Evolutionary conservation across 2,888 invertebrate species (phyloP).

Genomic region (Beris morrisii): DNA sequence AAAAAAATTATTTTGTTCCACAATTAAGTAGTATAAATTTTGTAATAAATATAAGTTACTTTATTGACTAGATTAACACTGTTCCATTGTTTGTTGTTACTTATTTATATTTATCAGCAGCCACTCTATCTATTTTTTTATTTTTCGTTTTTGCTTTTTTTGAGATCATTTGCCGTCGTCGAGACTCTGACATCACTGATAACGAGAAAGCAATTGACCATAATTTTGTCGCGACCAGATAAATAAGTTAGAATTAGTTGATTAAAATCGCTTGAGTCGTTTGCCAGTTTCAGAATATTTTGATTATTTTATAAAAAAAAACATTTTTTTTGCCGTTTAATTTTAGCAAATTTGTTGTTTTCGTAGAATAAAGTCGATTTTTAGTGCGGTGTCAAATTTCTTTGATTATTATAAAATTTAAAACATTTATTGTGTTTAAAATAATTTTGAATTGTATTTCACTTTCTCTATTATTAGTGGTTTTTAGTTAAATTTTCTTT

Average conservation of each 20-base stretch:
- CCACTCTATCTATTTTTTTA: constrained; percentile 10
- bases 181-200: constrained; percentile 27
- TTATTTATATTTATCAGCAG: constrained; percentile 28
- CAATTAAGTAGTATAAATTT: constrained; percentile 5
- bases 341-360: constrained; percentile 3
- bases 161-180: constrained; percentile 3
- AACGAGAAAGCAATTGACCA: constrained; percentile 27
- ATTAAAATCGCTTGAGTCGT: constrained; percentile 23
- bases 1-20: constrained; percentile 33
- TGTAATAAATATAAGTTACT: constrained; percentile 13
- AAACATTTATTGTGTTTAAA: no score
- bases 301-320: constrained; percentile 10
- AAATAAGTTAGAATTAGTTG: constrained; percentile 28
- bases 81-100: constrained; percentile 16
- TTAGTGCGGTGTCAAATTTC: not conserved
- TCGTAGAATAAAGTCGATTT: not conserved
- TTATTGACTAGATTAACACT: constrained; percentile 29
- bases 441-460: no score
- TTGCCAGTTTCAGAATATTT: constrained; percentile 10
- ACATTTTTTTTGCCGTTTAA: constrained; percentile 8
- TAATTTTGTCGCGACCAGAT: constrained; percentile 25
- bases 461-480: no score
- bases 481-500: no score
- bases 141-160: constrained; percentile 9
- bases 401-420: no score